Evolutionary conservation across 2,113 vertebrate species (phyloP).

Genomic region (Synodontis membranacea): DNA sequence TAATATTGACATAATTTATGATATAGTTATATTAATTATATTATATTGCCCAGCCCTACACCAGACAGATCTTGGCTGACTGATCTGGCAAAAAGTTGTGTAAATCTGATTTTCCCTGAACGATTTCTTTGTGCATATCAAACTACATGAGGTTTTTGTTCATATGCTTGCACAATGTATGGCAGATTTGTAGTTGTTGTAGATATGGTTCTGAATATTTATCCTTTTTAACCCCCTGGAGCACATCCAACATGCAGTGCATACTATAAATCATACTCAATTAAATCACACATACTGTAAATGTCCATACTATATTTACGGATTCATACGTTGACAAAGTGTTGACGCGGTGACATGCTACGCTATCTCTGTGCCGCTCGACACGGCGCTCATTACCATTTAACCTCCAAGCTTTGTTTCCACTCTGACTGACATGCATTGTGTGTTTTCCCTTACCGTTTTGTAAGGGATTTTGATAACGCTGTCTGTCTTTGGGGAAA

Average conservation of each 20-base stretch:
- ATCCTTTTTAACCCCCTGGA: background rate
- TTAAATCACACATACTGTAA: background rate
- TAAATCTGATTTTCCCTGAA: background rate
- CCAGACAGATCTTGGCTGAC: background rate
- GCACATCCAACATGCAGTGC: background rate
- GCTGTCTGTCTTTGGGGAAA: conserved; percentile 32
- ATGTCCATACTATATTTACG: background rate
- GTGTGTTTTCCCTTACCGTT: conserved; percentile 31
- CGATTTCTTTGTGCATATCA: background rate
- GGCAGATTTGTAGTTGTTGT: too few species aligned
- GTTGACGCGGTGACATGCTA: background rate
- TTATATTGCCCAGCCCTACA: background rate
- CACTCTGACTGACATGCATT: conserved; percentile 6
- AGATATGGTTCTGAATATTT: background rate
- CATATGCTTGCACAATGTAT: background rate
- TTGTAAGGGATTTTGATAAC: conserved; percentile 36
- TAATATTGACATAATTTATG: background rate
- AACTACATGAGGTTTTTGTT: background rate
- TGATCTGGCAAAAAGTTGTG: background rate
- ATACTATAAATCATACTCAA: background rate
- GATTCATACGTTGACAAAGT: background rate
- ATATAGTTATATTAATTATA: background rate
- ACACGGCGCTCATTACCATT: background rate
- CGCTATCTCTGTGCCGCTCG: background rate
- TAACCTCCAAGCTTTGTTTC: background rate